These are phyloP conservation scores for Nematolebias whitei DNA, from an alignment of 2,113 vertebrate species.

Conservation along the genomic window DNA sequence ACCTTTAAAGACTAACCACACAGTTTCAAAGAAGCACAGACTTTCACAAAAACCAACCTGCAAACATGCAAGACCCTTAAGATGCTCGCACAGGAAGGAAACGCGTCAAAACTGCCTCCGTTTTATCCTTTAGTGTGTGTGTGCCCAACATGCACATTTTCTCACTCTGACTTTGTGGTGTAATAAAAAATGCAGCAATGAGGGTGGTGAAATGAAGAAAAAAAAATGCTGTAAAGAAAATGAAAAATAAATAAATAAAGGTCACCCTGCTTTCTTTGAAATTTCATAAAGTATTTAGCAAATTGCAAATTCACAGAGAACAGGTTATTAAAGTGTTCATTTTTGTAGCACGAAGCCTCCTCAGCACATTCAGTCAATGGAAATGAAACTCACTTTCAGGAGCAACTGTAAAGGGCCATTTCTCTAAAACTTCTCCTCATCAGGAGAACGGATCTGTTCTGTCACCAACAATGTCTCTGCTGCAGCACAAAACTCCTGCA, in stretches of 20 bases:
- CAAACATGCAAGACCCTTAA: conserved; percentile 45
- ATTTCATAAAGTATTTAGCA: neutral
- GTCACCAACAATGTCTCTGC: too few relatives aligned
- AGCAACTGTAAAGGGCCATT: too few relatives aligned
- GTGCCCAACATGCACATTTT: conserved; percentile 23
- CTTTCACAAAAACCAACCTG: conserved; percentile 14
- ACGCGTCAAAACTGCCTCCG: conserved; percentile 16
- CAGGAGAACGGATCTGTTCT: too few relatives aligned
- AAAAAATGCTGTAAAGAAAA: conserved; percentile 1
- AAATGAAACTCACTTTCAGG: conserved; percentile 30
- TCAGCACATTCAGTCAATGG: neutral
- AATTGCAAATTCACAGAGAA: too few relatives aligned
- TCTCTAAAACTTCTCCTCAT: too few relatives aligned
- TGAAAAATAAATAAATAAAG: conserved; percentile 12
- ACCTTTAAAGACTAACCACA: neutral
- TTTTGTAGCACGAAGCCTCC: neutral
- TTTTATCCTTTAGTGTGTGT: neutral
- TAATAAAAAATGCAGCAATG: conserved; percentile 2
- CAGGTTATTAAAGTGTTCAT: neutral
- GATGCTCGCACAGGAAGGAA: conserved; percentile 73
- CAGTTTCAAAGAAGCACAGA: conserved; percentile 6
- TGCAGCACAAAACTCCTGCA: too few relatives aligned
- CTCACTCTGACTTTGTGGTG: conserved; percentile 41
- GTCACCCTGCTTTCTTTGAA: neutral
- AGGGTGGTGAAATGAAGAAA: conserved; percentile 24